A percentile compares a stretch with the other conserved stretches of the same genome.
Conservation (phyloP, 2,888 invertebrate species). For the Itoplectis maculator region DNA sequence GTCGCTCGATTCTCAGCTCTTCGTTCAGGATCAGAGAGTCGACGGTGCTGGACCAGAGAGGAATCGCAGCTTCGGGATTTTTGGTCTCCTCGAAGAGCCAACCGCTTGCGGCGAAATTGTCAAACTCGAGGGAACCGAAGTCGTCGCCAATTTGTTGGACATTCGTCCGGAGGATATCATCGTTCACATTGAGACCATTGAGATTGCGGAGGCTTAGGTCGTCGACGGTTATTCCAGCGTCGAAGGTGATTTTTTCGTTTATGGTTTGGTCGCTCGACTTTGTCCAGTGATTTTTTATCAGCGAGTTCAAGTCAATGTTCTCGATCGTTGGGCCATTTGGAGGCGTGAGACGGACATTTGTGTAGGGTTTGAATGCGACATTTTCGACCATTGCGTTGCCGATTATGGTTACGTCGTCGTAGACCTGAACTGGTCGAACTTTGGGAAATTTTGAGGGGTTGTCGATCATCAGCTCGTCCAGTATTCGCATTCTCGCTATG, state of each 20-base stretch:
- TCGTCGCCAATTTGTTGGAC: slow-evolving; percentile 67
- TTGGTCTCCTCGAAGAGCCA: slow-evolving; percentile 52
- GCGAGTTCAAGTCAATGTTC: slow-evolving; percentile 57
- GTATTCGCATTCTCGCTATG: slow-evolving; percentile 72
- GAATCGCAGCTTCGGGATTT: background rate
- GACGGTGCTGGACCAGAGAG: background rate
- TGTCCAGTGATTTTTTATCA: slow-evolving; percentile 75
- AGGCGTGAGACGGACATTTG: slow-evolving; percentile 8
- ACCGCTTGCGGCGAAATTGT: slow-evolving; percentile 69
- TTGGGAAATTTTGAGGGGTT: slow-evolving; percentile 53
- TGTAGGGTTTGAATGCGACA: slow-evolving; percentile 61
- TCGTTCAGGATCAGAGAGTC: slow-evolving; percentile 62
- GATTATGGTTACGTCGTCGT: slow-evolving; percentile 73
- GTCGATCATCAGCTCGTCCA: slow-evolving; percentile 72
- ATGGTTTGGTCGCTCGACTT: slow-evolving; percentile 77
- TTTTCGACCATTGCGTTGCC: slow-evolving; percentile 73
- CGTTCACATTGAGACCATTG: slow-evolving; percentile 71
- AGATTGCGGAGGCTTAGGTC: slow-evolving; percentile 71
- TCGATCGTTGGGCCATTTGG: background rate
- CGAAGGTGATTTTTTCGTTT: slow-evolving; percentile 66
- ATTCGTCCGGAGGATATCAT: slow-evolving; percentile 77
- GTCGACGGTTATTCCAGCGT: slow-evolving; percentile 74
- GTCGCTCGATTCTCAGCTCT: slow-evolving; percentile 64
- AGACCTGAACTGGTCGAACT: slow-evolving; percentile 72
- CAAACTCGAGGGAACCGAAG: slow-evolving; percentile 71